phyloP scores from a whole-genome alignment of 2,113 vertebrate genomes.

The Corythoichthys haematopterus region DNA sequence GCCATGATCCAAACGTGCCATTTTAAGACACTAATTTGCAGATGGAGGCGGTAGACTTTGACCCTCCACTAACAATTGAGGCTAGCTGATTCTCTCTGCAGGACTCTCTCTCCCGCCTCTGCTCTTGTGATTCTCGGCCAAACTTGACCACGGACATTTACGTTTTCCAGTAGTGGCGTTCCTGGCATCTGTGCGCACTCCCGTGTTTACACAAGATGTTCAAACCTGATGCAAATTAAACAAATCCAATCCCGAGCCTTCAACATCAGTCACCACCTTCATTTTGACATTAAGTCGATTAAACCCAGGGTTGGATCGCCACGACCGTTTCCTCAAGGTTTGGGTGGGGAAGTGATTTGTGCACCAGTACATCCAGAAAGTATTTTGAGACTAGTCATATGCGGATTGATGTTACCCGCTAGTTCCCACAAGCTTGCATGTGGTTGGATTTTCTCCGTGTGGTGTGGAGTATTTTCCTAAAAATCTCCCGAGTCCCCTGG shows the following conservation, averaged over 20 bases:
- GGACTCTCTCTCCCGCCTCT: constrained; percentile 28
- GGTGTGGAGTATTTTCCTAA: constrained; percentile 37
- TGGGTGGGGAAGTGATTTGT: constrained; percentile 43
- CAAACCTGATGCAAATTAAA: constrained; percentile 70
- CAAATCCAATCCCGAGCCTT: constrained; percentile 68
- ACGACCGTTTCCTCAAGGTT: constrained; percentile 48
- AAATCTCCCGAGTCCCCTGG: constrained; percentile 47
- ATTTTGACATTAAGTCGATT: constrained; percentile 60
- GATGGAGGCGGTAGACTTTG: constrained; percentile 29
- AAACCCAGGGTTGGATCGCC: constrained; percentile 52
- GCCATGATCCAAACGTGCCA: constrained; percentile 1
- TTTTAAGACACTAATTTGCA: constrained; percentile 14
- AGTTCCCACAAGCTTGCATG: constrained; percentile 57
- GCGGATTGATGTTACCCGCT: constrained; percentile 50
- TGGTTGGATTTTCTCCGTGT: constrained; percentile 52
- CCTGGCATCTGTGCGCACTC: constrained; percentile 65
- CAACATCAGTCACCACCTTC: constrained; percentile 66
- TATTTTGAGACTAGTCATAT: constrained; percentile 59
- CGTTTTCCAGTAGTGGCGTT: constrained; percentile 57
- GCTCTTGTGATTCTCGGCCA: constrained; percentile 61
- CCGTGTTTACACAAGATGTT: constrained; percentile 72
- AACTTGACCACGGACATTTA: constrained; percentile 64
- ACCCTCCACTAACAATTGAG: constrained; percentile 52
- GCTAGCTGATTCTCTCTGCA: constrained; percentile 34
- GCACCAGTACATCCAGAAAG: constrained; percentile 46